Base-by-base conservation (phyloP, 2,888 invertebrate species). In the Melinaea menophilus region DNA sequence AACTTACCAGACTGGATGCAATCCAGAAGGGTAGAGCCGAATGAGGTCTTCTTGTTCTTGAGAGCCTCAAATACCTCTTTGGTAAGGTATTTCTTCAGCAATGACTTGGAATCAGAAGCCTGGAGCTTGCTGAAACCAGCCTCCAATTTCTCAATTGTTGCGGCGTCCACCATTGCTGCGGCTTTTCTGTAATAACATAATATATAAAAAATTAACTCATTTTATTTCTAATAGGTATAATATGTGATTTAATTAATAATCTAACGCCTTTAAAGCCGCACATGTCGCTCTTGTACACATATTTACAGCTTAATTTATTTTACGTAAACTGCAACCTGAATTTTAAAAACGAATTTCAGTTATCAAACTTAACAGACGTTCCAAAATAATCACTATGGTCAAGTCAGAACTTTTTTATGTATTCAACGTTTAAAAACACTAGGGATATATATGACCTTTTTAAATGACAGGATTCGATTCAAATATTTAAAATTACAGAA, bases 71-170 rank as follows among this genome's bases (percentile, higher is more conserved):
- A 97, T 67, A 98, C 92, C 81, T 97, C 97, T 92, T 94, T 95
- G 85, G 97, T 95, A 78, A 98, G 94, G 92, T 96, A 96, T 90
- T 98, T 98, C 94, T 98, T 99, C 92, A 99, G 92, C 89, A 99
- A 93, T 67, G 98, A 98, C 92, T 98, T 97, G 87, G 98, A 98
- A 91, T 98, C 96, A 69, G 97, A 96, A 75, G 92, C 95, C 77
- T 94, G 93, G 80, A 98, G 93, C 92, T 97, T 97, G 93, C 94
- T 93, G 92, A 93, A 97, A 79, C 96, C 97, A 86, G 95, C 94
- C 91, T 98, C 97, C 92, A 98, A 92, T 92, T 97, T 98, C 87
- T 97, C 95, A 84, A 96, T 90, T 82, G 95, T 95, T 88, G 95
- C 96, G 83, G 96, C 95, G 92, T 98, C 97, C 92, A 97, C 97